Conservation (phyloP, 2,113 vertebrate species). For the Sturnira hondurensis region DNA sequence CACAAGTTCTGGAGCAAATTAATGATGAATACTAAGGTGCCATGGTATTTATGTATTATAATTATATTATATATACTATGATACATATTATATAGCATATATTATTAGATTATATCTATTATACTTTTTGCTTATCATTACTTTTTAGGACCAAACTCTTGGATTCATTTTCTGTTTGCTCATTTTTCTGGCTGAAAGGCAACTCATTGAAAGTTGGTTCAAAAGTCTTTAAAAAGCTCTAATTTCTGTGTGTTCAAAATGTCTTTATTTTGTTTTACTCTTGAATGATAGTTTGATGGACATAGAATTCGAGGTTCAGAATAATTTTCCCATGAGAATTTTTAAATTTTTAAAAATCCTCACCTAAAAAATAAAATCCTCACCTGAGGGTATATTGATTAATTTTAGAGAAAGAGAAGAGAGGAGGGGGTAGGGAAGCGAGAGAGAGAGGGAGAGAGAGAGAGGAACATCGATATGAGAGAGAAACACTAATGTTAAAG, state of each 20-base stretch:
- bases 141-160: background rate
- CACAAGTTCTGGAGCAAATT: too few relatives aligned
- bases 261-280: background rate
- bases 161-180: background rate
- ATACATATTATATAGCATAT: background rate
- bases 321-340: constrained; percentile 35
- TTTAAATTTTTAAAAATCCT: too few relatives aligned
- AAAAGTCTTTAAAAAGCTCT: background rate
- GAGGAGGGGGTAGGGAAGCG: too few relatives aligned
- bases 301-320: background rate
- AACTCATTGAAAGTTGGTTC: background rate
- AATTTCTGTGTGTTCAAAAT: background rate
- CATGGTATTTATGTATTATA: background rate
- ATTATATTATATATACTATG: background rate
- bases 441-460: too few relatives aligned
- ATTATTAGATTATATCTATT: background rate
- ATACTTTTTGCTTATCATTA: background rate
- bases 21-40: too few relatives aligned
- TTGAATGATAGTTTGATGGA: background rate
- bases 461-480: too few relatives aligned
- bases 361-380: too few relatives aligned
- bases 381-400: too few relatives aligned
- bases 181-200: background rate
- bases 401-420: too few relatives aligned
- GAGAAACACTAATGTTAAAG: too few relatives aligned